Evolutionary conservation across 2,888 invertebrate genomes (phyloP), one percentile per base, ranked within the genome.

Genomic region (Clanis bilineata): DNA sequence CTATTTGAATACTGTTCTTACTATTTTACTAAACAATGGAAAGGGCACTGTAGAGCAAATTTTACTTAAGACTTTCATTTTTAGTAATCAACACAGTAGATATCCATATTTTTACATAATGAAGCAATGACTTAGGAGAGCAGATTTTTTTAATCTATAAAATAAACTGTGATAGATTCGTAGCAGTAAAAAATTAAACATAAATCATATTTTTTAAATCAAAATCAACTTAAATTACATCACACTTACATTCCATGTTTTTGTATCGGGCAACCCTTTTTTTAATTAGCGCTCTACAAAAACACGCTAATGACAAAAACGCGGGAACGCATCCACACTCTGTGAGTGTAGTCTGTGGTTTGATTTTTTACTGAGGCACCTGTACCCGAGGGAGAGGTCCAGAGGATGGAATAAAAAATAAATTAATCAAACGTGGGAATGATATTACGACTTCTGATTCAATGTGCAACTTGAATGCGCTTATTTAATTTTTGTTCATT

Each of bases 241-340:
- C 51, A 32, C 32, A 51, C 51, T 51, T 51, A 28, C 51, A 51
- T 51, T 51, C 32, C 28, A 32, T 51, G 18, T 51, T 51, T 32
- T 47, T 51, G n/a, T n/a, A 21, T 47, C 7, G 28, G 32, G 28
- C 18, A 57, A 57, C 45, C 45, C 45, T 47, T 45, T 47, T 57
- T 57, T 57, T 57, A 57, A 57, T 57, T 57, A 57, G 41, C 23
- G 23, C 38, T 22, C 57, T 39, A 60, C 51, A 64, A 64, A 66
- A 66, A 63, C 51, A n/a, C 10, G 21, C 21, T 63, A 59, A 63
- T 18, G 55, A 71, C 64, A 83, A 83, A 83, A 82, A 79, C 80
- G 80, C 83, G 81, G 79, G 82, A 83, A 79, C 72, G 65, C 67
- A 70, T 73, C 73, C 70, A 69, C 36, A 69, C 74, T 73, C 66